Base-by-base conservation (phyloP, 2,113 vertebrate genomes). In the Leptobrachium ailaonicum region DNA sequence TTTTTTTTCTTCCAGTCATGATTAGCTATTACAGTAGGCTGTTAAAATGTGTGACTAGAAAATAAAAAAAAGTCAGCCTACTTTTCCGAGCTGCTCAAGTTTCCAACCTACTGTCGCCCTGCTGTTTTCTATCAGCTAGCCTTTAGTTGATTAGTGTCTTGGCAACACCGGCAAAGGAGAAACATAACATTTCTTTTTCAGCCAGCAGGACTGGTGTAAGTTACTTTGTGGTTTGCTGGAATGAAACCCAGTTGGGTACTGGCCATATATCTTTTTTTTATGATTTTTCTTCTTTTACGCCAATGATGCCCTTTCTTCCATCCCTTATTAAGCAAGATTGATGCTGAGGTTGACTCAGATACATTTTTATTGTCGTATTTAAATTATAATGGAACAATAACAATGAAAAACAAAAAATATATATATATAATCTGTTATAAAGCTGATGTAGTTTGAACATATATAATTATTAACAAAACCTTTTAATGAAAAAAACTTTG, bases 111-210 rank as follows among this genome's bases (percentile, higher is more conserved):
- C 79, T 81, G 71, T 81, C 64, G 69, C 47, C 64, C 14, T 81
- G 71, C 71, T 81, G 71, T 41, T 62, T 75, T 74, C 53, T 78
- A 64, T 71, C 76, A 71, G 41, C 43, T 44, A 43, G 68, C 41
- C 10, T 73, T 73, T 40, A 47, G 71, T 68, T 73, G 78, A 80
- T 68, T 80, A 74, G 63, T 81, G 66, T 42, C 64, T 81, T 81
- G 72, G 79, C 79, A 81, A 75, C 72, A 75, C 32, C 41, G 13
- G n/a, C 58, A 20, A 62, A 69, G 64, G 45, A 66, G 73, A 74
- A 74, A 68, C 78, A 80, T 74, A 68, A 69, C 78, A 80, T 80
- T 74, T 60, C 47, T 80, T 80, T 80, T 80, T 58, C 42, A 68
- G 71, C 13, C 78, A 74, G 50, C 2, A 45, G 20, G n/a, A 74